Percentiles rank a stretch among this genome's conserved stretches.
Conservation (phyloP, 2,113 vertebrate genomes). For the Daphoenositta chrysoptera region DNA sequence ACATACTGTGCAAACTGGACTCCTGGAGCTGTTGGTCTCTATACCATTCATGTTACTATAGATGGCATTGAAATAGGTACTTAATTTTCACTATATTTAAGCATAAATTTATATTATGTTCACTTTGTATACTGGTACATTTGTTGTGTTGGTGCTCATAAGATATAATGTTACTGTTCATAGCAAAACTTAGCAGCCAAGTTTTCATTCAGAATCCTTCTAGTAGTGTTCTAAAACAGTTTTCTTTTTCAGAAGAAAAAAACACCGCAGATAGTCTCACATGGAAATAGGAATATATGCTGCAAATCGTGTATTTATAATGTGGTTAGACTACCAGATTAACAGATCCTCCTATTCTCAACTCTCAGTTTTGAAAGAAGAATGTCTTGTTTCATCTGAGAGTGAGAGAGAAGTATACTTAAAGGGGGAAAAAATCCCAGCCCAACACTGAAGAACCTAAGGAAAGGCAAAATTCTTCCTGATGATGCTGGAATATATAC, state of each 20-base stretch:
- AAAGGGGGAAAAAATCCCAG: neutral
- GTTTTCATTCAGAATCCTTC: neutral
- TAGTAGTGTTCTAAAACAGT: neutral
- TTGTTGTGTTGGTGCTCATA: neutral
- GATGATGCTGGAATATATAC: neutral
- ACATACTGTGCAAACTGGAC: conserved; percentile 99
- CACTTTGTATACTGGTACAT: neutral
- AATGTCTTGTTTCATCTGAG: neutral
- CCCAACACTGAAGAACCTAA: neutral
- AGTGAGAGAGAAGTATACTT: neutral
- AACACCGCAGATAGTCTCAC: neutral
- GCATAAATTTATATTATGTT: neutral
- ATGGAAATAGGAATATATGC: neutral
- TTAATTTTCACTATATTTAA: neutral
- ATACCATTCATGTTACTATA: conserved; percentile 97
- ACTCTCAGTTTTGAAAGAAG: neutral
- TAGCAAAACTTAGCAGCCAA: neutral
- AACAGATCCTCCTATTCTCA: neutral
- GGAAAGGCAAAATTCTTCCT: neutral
- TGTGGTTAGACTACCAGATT: neutral
- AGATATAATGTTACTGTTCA: neutral
- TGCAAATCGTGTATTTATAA: neutral
- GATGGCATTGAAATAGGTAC: conserved; percentile 98
- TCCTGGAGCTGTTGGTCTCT: conserved; percentile 95
- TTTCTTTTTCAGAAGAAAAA: neutral